These are phyloP conservation scores for Propsilocerus akamusi DNA, from an alignment of 1,140 invertebrate genomes.

Conservation along the genomic window DNA sequence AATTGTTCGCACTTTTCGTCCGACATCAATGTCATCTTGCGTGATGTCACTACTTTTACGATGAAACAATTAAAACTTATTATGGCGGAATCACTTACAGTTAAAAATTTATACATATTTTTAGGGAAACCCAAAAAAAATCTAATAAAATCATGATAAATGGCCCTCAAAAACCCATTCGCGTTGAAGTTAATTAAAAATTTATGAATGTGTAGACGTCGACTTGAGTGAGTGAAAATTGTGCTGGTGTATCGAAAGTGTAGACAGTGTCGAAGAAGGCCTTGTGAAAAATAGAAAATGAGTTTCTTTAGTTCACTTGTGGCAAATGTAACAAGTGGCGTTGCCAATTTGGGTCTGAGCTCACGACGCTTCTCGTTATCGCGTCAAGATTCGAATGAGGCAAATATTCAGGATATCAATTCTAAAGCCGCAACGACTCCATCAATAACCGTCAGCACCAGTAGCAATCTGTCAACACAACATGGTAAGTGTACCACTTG, in stretches of 20 bases:
- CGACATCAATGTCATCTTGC: too few relatives aligned
- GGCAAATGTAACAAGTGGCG: conserved; percentile 59
- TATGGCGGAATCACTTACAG: too few relatives aligned
- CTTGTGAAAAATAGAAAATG: conserved; percentile 28
- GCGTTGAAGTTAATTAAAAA: not conserved
- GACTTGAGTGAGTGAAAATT: too few relatives aligned
- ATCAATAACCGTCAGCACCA: conserved; percentile 12
- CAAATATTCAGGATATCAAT: conserved; percentile 15
- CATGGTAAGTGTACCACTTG: conserved; percentile 2
- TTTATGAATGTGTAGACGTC: not conserved
- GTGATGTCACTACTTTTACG: too few relatives aligned
- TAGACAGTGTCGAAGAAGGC: not conserved
- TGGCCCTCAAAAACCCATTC: not conserved
- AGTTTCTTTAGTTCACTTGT: conserved; percentile 67
- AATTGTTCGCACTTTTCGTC: too few relatives aligned
- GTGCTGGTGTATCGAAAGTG: not conserved
- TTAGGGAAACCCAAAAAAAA: not conserved
- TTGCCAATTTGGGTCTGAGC: conserved; percentile 54
- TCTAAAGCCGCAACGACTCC: conserved; percentile 16
- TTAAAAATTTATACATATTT: too few relatives aligned
- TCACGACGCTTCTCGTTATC: conserved; percentile 54
- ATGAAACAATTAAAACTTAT: too few relatives aligned
- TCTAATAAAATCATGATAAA: not conserved
- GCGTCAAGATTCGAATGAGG: conserved; percentile 38
- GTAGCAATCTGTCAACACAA: not conserved